phyloP scores from a whole-genome alignment of 2,113 vertebrate genomes.

The Cynoglossus semilaevis region DNA sequence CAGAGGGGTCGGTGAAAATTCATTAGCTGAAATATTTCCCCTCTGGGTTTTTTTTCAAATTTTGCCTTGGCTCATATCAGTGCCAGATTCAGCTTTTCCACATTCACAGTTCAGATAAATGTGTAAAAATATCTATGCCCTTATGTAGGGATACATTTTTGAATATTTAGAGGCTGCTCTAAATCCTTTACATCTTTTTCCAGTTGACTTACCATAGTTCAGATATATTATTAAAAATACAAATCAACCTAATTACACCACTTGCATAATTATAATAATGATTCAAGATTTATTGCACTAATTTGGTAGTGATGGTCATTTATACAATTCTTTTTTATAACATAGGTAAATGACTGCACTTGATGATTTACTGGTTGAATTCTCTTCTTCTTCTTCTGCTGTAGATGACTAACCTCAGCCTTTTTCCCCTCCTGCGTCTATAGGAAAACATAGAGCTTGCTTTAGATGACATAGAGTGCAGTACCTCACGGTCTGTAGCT shows the following conservation, averaged over 20 bases:
- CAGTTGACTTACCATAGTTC: background rate
- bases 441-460: constrained; percentile 95
- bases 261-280: background rate
- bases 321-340: constrained; percentile 7
- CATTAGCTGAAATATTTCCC: too few relatives aligned
- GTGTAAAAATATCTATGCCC: too few relatives aligned
- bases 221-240: background rate
- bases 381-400: constrained; percentile 14
- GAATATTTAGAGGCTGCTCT: background rate
- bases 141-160: background rate
- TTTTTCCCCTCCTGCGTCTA: constrained; percentile 71
- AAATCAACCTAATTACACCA: background rate
- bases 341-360: background rate
- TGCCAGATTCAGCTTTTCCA: too few relatives aligned
- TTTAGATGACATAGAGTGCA: constrained; percentile 90
- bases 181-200: background rate
- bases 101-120: too few relatives aligned
- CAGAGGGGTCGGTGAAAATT: background rate
- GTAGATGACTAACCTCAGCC: constrained; percentile 61
- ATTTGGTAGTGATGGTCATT: background rate
- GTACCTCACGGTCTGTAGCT: constrained; percentile 82
- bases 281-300: background rate
- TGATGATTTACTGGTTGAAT: constrained; percentile 17
- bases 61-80: too few relatives aligned
- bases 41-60: too few relatives aligned